Base-by-base conservation (phyloP, 2,888 invertebrate genomes). In the Cepaea hortensis region DNA sequence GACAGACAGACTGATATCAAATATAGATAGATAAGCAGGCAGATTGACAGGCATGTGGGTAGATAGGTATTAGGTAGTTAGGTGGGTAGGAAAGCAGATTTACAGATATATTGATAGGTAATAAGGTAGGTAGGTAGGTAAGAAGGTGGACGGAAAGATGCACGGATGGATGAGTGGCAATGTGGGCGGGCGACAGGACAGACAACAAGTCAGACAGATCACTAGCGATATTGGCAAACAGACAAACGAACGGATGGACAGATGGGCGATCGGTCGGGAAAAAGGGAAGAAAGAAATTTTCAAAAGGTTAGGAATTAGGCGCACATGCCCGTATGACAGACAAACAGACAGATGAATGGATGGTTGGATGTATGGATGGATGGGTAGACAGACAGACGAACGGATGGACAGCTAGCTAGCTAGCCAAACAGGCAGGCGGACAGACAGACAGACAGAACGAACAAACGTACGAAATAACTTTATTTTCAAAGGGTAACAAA, bases 281-380 rank as follows among this genome's bases (percentile, higher is more conserved):
- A 35, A 35, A 35, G 35, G 35, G 1, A 35, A 35, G 35, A 35
- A 35, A 35, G 35, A 35, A 0, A 35, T 35, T 35, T 35, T 35
- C 35, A 35, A 35, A 35, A 35, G 35, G 35, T 35, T 35, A 35
- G 1, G 35, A 35, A 35, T 35, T 35, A 35, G 35, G 35, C 35
- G 35, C 35, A 35, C 35, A 35, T 35, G 35, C 35, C 35, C 35
- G 35, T 35, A 35, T 35, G 48, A 50, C 18, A 50, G 79, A 50
- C 48, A 79, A 50, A 79, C 18, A 79, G 79, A 50, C 18, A 79
- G 79, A 79, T 79, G 18, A 20, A 79, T 79, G 48, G 79, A 50
- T 79, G 18, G 79, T 9, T 55, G 11, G 55, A 50, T 79, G 48
- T 3, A 50, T 79, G 48, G 79, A 50, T 79, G 18, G 48, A 46